Evolutionary conservation across 2,113 vertebrate species (phyloP), one percentile per base, ranked within the genome.

Genomic region (Panthera tigris): DNA sequence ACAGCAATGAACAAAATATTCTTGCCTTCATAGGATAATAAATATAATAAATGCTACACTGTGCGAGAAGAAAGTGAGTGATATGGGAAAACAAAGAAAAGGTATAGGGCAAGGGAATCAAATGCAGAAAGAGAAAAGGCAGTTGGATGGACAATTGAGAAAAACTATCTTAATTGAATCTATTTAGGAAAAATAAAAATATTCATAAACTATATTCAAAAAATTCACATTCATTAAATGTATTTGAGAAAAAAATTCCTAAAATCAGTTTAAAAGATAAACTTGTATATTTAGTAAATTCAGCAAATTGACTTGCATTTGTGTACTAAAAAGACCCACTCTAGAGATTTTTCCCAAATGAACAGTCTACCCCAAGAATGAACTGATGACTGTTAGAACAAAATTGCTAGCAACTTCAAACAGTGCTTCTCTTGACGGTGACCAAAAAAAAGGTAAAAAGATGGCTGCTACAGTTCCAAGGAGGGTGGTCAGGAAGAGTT

Each of bases 181-280:
- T 48, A 71, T 55, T 95, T n/a, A 93, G 76, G 33, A 39, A 95
- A 89, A 80, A 74, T 25, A 33, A 74, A 96, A 74, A 50, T 45
- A 7, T 76, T 82, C 21, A 50, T 63, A 41, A 84, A 79, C 27
- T n/a, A 33, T 41, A 71, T 90, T 61, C 27, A 69, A 76, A 76
- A 31, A 93, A 82, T 39, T 76, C 33, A 82, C 31, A 55, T 66
- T 89, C 18, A 41, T 84, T 84, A 45, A 94, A 92, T 33, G 39
- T 18, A 81, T 50, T 91, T 48, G 27, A 82, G 61, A 79, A 80
- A 96, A 76, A 63, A 85, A 94, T 80, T 29, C 61, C 39, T 57
- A 81, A 89, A 93, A 29, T 81, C 45, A 39, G 31, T 55, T 76
- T 63, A 55, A 86, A 93, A 92, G 15, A 55, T 50, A 94, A 96